These are phyloP conservation scores for Synergus itoensis DNA, from an alignment of 2,888 invertebrate genomes.

Conservation along the genomic window DNA sequence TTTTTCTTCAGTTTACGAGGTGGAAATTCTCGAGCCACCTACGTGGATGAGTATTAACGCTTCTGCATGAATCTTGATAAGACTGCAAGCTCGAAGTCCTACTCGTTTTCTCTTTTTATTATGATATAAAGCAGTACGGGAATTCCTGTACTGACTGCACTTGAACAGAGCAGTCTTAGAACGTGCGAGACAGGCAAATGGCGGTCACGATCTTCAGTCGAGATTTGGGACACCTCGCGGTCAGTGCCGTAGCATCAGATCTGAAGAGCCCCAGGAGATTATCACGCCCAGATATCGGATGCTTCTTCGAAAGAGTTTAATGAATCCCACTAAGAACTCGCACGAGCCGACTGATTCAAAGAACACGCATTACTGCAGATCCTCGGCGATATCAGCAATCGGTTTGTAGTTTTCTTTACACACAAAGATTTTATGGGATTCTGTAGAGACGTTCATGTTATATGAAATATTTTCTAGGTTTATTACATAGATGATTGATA, in stretches of 20 bases:
- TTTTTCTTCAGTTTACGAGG: constrained; percentile 23
- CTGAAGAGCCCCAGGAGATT: constrained; percentile 48
- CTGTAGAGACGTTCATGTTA: no score
- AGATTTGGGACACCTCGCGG: constrained; percentile 58
- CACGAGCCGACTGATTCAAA: constrained; percentile 40
- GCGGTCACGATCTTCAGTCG: constrained; percentile 57
- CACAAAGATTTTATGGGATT: neutral
- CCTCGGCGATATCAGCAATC: constrained; percentile 8
- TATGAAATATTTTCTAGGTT: no score
- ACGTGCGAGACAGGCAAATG: constrained; percentile 59
- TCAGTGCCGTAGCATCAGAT: constrained; percentile 55
- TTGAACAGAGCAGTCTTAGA: constrained; percentile 55
- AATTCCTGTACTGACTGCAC: constrained; percentile 51
- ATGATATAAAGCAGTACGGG: constrained; percentile 49
- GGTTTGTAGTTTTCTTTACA: neutral
- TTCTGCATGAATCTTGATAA: constrained; percentile 59
- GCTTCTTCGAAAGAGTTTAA: constrained; percentile 57
- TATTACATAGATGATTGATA: no score
- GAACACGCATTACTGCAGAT: constrained; percentile 15
- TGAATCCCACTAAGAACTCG: constrained; percentile 47
- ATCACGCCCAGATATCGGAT: constrained; percentile 47
- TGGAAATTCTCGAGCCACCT: constrained; percentile 52
- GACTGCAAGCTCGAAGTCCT: constrained; percentile 53
- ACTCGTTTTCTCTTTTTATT: constrained; percentile 48
- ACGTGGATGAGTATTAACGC: constrained; percentile 56